phyloP scores from a whole-genome alignment of 1,140 invertebrate genomes.

The Orussus abietinus region DNA sequence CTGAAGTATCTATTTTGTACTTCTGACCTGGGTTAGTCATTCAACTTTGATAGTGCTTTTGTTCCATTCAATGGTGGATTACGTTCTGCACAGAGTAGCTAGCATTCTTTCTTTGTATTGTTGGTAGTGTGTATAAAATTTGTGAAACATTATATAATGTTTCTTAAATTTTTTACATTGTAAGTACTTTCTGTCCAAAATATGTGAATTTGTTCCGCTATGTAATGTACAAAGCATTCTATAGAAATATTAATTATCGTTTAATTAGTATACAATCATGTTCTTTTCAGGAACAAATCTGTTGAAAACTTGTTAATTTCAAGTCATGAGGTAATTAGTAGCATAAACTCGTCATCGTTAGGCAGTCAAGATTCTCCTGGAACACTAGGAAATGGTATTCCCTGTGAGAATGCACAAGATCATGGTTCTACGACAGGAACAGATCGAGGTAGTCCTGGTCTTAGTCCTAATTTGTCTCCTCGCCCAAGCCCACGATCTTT shows the following conservation, averaged over 20 bases:
- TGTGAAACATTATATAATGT: neutral
- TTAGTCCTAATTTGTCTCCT: conserved; percentile 52
- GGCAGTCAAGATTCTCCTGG: conserved; percentile 28
- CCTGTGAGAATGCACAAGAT: conserved; percentile 34
- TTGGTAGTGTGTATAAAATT: too few species aligned
- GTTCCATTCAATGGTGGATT: too few species aligned
- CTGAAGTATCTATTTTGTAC: too few species aligned
- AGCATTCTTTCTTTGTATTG: too few species aligned
- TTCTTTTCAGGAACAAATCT: conserved; percentile 59
- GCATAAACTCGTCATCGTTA: conserved; percentile 45
- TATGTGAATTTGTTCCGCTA: neutral
- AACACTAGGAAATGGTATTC: conserved; percentile 32
- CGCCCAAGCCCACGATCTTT: conserved; percentile 51
- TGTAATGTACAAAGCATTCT: neutral
- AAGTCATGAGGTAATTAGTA: conserved; percentile 61
- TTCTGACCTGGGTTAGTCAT: too few species aligned
- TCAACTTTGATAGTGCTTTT: too few species aligned
- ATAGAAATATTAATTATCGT: neutral
- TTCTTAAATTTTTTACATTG: neutral
- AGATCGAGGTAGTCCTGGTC: conserved; percentile 52
- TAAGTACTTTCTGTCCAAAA: too few species aligned
- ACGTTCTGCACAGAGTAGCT: too few species aligned
- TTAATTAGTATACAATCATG: neutral
- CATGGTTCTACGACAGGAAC: conserved; percentile 26
- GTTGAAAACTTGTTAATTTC: conserved; percentile 63